Evolutionary conservation across 1,140 invertebrate species (phyloP), one percentile per base, ranked within the genome.

Genomic region (Danaus melanippus): DNA sequence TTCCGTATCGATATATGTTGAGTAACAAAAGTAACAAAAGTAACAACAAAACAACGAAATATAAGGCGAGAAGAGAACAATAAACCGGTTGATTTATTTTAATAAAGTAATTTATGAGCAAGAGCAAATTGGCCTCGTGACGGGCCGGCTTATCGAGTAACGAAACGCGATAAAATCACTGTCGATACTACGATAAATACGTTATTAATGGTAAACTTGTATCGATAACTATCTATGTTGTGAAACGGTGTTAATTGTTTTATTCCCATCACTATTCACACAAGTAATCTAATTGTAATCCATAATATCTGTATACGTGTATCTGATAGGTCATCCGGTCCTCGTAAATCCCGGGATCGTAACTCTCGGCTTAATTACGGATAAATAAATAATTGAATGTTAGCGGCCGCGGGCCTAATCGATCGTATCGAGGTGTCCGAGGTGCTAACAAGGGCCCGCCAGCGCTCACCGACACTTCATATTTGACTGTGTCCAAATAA

Each of bases 331-430:
- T 77, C 71, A 76, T 75, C 76, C 64, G 65, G 64, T 57, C 69
- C 52, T 78, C 75, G 75, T 86, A 86, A 86, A 84, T 86, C 73
- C 68, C 49, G 54, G 41, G 59, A 21, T 72, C 75, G 82, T 84
- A 84, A 86, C 79, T 86, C 76, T 71, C 69, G 62, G 66, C 70
- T 86, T 86, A 84, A 86, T 86, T 86, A 86, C 80, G 81, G 82
- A 86, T 86, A 85, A 85, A 85, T 84, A 86, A 86, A 86, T 86
- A 86, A 86, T 86, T 84, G 83, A 86, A 86, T 79, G 78, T 80
- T 75, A 84, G 74, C 75, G 77, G 81, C 83, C 83, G 75, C 72
- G 79, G 83, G 83, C 76, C 66, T 80, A 82, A 86, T 84, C 79
- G 82, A 79, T 80, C 77, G 71, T 70, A 68, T 77, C 62, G 58